Evolutionary conservation across 2,888 invertebrate genomes (phyloP).

Genomic region (Amphipyra berbera): DNA sequence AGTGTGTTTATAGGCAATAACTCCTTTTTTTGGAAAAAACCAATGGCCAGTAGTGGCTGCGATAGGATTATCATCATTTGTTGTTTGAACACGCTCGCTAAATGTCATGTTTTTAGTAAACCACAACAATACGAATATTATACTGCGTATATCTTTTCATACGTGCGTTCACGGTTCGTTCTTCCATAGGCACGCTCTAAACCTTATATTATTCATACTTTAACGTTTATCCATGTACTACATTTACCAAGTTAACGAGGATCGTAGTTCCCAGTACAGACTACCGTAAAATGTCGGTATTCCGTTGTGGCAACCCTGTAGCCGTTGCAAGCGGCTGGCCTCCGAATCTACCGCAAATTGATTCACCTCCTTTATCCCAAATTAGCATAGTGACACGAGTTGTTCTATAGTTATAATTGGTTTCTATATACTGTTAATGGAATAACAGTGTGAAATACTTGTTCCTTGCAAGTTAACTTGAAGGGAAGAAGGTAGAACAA

Average conservation of each 20-base stretch:
- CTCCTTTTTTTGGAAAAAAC: no score
- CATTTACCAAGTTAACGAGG: conserved; percentile 3
- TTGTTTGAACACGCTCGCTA: no score
- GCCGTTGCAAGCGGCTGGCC: conserved; percentile 15
- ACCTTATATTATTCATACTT: conserved; percentile 14
- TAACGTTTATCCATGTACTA: neutral
- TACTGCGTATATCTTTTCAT: neutral
- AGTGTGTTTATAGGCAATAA: no score
- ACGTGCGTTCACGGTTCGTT: no score
- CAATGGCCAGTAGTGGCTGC: no score
- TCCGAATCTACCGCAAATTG: conserved; percentile 65
- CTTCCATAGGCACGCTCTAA: neutral
- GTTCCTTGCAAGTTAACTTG: no score
- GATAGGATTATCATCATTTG: no score
- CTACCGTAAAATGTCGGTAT: conserved; percentile 12
- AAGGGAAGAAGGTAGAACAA: neutral
- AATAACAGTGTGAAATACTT: no score
- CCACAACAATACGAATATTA: no score
- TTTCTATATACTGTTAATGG: conserved; percentile 10
- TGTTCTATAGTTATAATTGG: conserved; percentile 39
- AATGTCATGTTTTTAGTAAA: no score
- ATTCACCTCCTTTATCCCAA: conserved; percentile 61
- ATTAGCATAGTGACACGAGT: conserved; percentile 37
- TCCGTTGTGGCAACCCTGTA: conserved; percentile 37
- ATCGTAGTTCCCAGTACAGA: neutral